Base-by-base conservation (phyloP, 2,888 invertebrate species). In the Heliconius cydno region DNA sequence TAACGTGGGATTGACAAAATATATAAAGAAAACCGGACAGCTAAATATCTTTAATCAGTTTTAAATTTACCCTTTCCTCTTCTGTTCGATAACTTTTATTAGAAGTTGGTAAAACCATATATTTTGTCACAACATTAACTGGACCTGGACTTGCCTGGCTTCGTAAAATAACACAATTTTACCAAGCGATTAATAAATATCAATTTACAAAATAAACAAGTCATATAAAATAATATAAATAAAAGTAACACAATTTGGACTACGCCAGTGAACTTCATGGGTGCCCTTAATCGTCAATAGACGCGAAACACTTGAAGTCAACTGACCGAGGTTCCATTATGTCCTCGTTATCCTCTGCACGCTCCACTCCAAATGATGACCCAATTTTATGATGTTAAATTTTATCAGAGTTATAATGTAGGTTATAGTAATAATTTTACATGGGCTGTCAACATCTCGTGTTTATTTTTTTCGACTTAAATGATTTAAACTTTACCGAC, bases 281-380 rank as follows among this genome's bases (percentile, higher is more conserved):
- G 60, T 72, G 60, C 60, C 38, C 73, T 73, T 60, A 60, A 73
- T 73, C 73, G 34, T 73, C 73, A 73, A 73, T 60, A 73, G 57
- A 34, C n/a, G 73, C 60, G 60, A 73, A 60, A 73, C 73, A 73
- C 73, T 73, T 73, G 34, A 73, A 73, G 60, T 60, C 73, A 73
- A 73, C 73, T 73, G 73, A 60, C 73, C 73, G 60, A 38, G 57
- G 73, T 73, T 60, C 73, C 73, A 73, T 73, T 73, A 73, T 60
- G 73, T 60, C 60, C 73, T 73, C 73, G 73, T 73, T 73, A 73
- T 73, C 73, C 73, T 73, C 73, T 73, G 60, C 57, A 25, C 60
- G 60, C 38, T 38, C 34, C 38, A 73, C 73, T 73, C 60, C 73
- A 73, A 73, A 73, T 73, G 73, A 3, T 38, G 73, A 73, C 73